Evolutionary conservation across 2,797 vertebrate species (phyloP).

Genomic region (Gymnodraco acuticeps): DNA sequence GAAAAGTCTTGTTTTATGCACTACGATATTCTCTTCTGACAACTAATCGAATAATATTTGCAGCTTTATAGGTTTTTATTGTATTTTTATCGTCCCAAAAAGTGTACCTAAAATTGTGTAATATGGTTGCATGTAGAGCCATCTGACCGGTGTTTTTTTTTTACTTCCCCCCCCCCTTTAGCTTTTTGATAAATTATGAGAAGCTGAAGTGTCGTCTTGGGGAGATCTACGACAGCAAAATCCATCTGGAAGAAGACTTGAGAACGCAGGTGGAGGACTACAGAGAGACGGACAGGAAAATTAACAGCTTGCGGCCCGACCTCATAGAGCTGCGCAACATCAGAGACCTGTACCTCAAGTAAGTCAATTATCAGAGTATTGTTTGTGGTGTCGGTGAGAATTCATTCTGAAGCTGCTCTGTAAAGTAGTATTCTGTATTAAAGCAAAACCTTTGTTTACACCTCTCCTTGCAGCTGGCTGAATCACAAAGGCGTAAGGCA

Average conservation of each 20-base stretch:
- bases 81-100: background rate
- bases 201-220: slow-evolving; percentile 97
- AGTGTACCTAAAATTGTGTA: background rate
- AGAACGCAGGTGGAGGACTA: slow-evolving; percentile 98
- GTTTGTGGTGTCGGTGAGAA: background rate
- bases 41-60: too few relatives aligned
- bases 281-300: slow-evolving; percentile 98
- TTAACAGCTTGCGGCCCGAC: slow-evolving; percentile 98
- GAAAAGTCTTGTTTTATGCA: too few relatives aligned
- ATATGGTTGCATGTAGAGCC: background rate
- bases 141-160: slow-evolving; percentile 15
- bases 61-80: slow-evolving; percentile 6
- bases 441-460: slow-evolving; percentile 18
- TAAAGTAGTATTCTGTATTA: background rate
- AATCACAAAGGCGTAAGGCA: slow-evolving; percentile 99
- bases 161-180: slow-evolving; percentile 56
- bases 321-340: slow-evolving; percentile 98
- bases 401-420: background rate
- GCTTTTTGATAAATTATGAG: slow-evolving; percentile 98
- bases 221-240: slow-evolving; percentile 98
- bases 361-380: slow-evolving; percentile 66
- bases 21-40: too few relatives aligned
- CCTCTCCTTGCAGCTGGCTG: slow-evolving; percentile 89
- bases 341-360: slow-evolving; percentile 99
- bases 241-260: slow-evolving; percentile 96